Conservation (phyloP, 2,888 invertebrate species). For the Apotomis turbidana region DNA sequence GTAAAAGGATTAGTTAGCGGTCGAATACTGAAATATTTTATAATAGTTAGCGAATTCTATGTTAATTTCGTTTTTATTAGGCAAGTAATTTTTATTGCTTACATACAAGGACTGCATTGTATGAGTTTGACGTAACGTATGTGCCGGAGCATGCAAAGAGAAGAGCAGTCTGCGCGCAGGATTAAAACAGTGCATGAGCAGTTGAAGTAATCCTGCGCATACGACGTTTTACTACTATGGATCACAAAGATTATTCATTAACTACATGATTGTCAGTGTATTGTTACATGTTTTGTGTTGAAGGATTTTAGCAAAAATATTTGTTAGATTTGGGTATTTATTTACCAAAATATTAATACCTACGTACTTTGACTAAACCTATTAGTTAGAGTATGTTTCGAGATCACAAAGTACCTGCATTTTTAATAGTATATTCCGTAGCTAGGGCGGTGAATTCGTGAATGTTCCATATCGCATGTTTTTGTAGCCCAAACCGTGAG, state of each 20-base stretch:
- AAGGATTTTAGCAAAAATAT: neutral
- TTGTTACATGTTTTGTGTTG: conserved; percentile 21
- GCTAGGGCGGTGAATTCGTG: no score
- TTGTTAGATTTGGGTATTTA: no score
- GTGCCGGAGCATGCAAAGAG: conserved; percentile 12
- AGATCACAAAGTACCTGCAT: no score
- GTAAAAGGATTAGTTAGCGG: neutral
- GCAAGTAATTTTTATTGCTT: conserved; percentile 31
- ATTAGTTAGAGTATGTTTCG: no score
- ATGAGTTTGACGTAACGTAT: conserved; percentile 32
- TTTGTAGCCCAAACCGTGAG: no score
- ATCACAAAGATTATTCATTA: conserved; percentile 18
- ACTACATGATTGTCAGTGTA: conserved; percentile 17
- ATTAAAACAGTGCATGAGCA: neutral
- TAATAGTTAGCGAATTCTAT: conserved; percentile 11
- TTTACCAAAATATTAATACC: no score
- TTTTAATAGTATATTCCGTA: no score
- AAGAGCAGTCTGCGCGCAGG: neutral
- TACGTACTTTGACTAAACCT: neutral
- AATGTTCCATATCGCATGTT: no score
- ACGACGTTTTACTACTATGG: neutral
- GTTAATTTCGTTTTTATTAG: conserved; percentile 30
- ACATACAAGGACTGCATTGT: conserved; percentile 38
- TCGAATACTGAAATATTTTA: neutral
- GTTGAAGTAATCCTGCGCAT: neutral